Base-by-base conservation (phyloP, 2,797 vertebrate genomes). In the Momotus momota region DNA sequence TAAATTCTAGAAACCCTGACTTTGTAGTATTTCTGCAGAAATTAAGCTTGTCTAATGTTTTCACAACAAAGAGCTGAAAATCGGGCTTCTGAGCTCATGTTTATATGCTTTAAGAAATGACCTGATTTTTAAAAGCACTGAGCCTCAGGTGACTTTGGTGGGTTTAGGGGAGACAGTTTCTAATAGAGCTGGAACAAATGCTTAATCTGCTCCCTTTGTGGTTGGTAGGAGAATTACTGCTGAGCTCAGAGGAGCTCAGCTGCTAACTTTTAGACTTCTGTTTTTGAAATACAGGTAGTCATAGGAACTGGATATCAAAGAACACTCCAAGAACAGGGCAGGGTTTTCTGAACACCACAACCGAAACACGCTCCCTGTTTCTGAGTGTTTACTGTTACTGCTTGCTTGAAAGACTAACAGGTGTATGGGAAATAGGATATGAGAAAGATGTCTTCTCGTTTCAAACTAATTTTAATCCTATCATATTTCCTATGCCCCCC, bases 201-300 rank as follows among this genome's bases (percentile, higher is more conserved):
- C 58, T 51, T 65, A 18, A 86, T 75, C 70, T 75, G 33, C 62
- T 90, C 46, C 46, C 27, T 86, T 92, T 86, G 54, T 69, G 20
- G 26, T 45, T 81, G 62, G 35, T 31, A 57, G 69, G 40, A 86
- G 69, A 31, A 46, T 75, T 88, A 64, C 17, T 73, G 48, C 38
- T 71, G 66, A 96, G 82, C 45, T 60, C 51, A 52, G 51, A 12
- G 25, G 23, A 92, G 49, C 52, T 89, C 57, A 86, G 72, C 62
- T 86, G 60, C n/a, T 70, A 82, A 81, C 43, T 84, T 81, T 41
- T 9, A 73, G 33, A 26, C 4, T 77, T 83, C 49, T 80, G 60
- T n/a, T 94, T 94, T 71, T 83, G 60, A 80, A 85, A 85, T 90
- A 33, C 31, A 77, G 71, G 78, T 94, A 90, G 86, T 86, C 92